phyloP scores from a whole-genome alignment of 2,797 vertebrate genomes.

The Aeoliscus strigatus region DNA sequence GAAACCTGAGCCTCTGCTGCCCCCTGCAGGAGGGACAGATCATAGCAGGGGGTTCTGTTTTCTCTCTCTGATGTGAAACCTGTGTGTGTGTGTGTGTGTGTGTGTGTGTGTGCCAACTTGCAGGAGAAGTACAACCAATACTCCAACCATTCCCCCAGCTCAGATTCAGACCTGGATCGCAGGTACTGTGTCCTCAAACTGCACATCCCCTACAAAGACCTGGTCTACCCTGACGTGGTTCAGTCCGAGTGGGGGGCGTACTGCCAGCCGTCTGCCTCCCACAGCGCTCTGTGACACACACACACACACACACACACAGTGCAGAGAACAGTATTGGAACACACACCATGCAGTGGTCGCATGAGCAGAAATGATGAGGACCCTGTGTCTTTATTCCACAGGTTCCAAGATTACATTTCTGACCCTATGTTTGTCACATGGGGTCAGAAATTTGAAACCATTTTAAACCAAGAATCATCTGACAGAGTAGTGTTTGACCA shows the following conservation, averaged over 20 bases:
- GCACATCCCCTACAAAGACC: slow-evolving; percentile 76
- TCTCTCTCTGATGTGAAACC: slow-evolving; percentile 1
- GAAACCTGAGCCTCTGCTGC: slow-evolving; percentile 41
- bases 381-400: too few relatives aligned
- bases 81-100: slow-evolving; percentile 7
- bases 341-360: too few relatives aligned
- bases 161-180: slow-evolving; percentile 85
- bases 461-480: too few relatives aligned
- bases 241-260: slow-evolving; percentile 70
- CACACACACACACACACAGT: not conserved
- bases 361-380: too few relatives aligned
- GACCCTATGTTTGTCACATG: too few relatives aligned
- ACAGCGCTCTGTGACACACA: slow-evolving; percentile 23
- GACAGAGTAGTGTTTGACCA: too few relatives aligned
- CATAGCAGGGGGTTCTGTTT: not conserved
- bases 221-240: slow-evolving; percentile 58
- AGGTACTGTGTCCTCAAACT: slow-evolving; percentile 86
- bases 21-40: slow-evolving; percentile 43
- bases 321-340: too few relatives aligned
- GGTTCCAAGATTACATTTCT: too few relatives aligned
- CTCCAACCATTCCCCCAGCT: slow-evolving; percentile 81
- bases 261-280: slow-evolving; percentile 57
- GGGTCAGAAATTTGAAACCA: too few relatives aligned
- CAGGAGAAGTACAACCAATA: slow-evolving; percentile 85
- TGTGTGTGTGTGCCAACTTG: slow-evolving; percentile 6